Conservation (phyloP, 30 jellyfish, hydroid and myxozoan species). For the Turritopsis rubra region DNA sequence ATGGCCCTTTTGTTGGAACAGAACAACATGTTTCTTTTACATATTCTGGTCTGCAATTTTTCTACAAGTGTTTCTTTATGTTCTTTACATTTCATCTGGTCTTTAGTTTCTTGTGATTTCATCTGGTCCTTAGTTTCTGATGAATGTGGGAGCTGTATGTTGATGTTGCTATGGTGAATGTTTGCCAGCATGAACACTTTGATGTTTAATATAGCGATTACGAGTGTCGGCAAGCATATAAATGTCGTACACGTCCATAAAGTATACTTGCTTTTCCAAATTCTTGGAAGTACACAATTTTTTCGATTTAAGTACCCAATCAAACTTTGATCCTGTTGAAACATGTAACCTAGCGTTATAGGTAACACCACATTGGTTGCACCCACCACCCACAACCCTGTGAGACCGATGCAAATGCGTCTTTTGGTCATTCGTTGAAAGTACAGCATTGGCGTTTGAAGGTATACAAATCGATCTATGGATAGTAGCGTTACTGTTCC, state of each 20-base stretch:
- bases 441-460: conserved; percentile 51
- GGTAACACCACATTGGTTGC: conserved; percentile 25
- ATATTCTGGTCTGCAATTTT: not conserved
- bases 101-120: not conserved
- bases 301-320: conserved; percentile 27
- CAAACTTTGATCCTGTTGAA: conserved; percentile 25
- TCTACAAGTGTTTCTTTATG: not conserved
- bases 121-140: not conserved
- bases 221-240: conserved; percentile 19
- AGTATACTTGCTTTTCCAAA: conserved; percentile 31
- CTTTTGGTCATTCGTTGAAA: conserved; percentile 31
- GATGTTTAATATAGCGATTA: conserved; percentile 32
- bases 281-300: conserved; percentile 55
- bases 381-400: conserved; percentile 39
- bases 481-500: conserved; percentile 51
- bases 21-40: not conserved
- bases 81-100: not conserved
- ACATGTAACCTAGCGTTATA: conserved; percentile 26
- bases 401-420: conserved; percentile 28
- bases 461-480: conserved; percentile 41
- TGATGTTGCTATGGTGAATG: conserved; percentile 24
- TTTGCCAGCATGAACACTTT: conserved; percentile 43
- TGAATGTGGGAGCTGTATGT: not conserved
- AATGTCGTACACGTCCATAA: conserved; percentile 29
- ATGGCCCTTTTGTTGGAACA: conserved; percentile 23